Evolutionary conservation across 2,113 vertebrate genomes (phyloP).

Genomic region (Chaetorhynchus papuensis): DNA sequence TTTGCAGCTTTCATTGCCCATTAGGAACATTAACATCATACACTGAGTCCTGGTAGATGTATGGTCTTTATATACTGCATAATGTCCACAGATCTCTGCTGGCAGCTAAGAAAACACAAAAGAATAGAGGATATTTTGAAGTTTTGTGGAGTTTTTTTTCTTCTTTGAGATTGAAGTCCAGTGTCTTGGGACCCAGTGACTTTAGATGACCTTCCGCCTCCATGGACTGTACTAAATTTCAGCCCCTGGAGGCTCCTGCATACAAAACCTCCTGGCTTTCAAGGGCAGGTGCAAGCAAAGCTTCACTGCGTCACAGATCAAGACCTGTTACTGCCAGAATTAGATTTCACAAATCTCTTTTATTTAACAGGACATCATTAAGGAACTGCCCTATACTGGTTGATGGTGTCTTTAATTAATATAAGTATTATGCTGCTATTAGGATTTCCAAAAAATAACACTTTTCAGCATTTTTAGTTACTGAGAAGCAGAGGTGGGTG

Average conservation of each 20-base stretch:
- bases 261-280: constrained; percentile 76
- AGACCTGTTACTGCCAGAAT: constrained; percentile 75
- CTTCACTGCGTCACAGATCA: constrained; percentile 73
- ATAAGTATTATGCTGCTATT: not conserved
- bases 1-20: constrained; percentile 43
- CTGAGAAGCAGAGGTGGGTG: not conserved
- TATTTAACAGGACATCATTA: constrained; percentile 69
- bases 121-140: constrained; percentile 75
- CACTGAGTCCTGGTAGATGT: constrained; percentile 26
- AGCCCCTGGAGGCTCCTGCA: constrained; percentile 79
- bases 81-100: constrained; percentile 68
- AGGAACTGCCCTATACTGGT: not conserved
- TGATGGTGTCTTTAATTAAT: constrained; percentile 37
- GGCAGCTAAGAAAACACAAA: constrained; percentile 60
- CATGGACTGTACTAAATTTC: constrained; percentile 78
- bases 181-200: constrained; percentile 80
- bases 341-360: constrained; percentile 74
- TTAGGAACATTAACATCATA: constrained; percentile 66
- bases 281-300: constrained; percentile 81
- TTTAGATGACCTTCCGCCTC: constrained; percentile 77
- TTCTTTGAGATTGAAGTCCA: constrained; percentile 75
- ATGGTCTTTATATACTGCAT: constrained; percentile 34
- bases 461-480: not conserved
- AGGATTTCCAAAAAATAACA: not conserved
- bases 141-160: constrained; percentile 44